Conservation (phyloP, 2,113 vertebrate species). For the Charadrius vociferus region DNA sequence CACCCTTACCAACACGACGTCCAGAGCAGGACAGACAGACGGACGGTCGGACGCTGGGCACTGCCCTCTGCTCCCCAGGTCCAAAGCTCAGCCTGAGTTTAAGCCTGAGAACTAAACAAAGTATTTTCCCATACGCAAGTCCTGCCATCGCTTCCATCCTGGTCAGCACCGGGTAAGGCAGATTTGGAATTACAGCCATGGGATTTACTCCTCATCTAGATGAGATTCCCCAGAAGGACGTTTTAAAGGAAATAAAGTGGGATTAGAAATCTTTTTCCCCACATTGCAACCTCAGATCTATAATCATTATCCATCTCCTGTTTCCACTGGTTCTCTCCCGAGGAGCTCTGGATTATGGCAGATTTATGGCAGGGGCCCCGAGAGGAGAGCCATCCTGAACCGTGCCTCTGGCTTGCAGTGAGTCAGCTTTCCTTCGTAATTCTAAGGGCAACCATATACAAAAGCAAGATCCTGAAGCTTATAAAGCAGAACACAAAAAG, state of each 20-base stretch:
- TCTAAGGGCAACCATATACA: not conserved
- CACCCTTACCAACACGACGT: not conserved
- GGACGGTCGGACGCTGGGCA: not conserved
- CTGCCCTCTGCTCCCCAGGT: not conserved
- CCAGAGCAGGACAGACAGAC: not conserved
- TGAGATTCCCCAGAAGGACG: not conserved
- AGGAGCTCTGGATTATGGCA: not conserved
- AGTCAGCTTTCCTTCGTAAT: not conserved
- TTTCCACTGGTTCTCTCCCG: not conserved
- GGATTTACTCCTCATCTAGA: not conserved
- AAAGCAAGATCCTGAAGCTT: not conserved
- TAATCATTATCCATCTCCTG: not conserved
- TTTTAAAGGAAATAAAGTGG: not conserved
- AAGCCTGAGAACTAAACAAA: not conserved
- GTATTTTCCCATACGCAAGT: rapidly evolving
- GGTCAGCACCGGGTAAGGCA: too few relatives aligned
- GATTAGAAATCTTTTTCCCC: not conserved
- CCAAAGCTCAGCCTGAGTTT: not conserved
- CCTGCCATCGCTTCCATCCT: not conserved
- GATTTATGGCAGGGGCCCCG: not conserved
- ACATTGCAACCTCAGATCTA: not conserved
- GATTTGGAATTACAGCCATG: not conserved
- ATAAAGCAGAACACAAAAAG: rapidly evolving
- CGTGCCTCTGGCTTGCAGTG: rapidly evolving
- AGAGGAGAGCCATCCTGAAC: not conserved